A percentile compares a stretch with the other conserved stretches of the same genome.
phyloP scores from a whole-genome alignment of 2,113 vertebrate genomes.

The Fulmarus glacialis region DNA sequence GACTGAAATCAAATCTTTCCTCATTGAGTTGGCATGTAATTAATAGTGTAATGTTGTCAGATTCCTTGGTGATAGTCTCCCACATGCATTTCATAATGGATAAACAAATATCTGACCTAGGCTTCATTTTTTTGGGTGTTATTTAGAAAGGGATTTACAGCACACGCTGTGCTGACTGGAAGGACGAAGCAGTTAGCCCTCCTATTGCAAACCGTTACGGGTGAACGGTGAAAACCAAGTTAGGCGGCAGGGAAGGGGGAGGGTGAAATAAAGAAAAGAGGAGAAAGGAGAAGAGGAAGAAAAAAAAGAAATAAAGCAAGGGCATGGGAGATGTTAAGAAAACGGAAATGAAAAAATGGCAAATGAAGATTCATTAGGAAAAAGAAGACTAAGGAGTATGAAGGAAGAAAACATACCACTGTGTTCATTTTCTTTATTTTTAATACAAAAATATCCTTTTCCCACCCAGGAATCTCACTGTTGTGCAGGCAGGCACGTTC shows the following conservation, averaged over 20 bases:
- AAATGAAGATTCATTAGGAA: neutral
- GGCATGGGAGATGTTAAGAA: neutral
- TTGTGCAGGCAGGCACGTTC: slow-evolving; percentile 46
- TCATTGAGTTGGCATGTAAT: slow-evolving; percentile 1
- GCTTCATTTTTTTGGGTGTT: neutral
- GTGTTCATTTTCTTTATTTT: neutral
- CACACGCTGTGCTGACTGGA: neutral
- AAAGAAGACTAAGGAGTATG: neutral
- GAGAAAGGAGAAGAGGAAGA: neutral
- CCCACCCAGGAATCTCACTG: slow-evolving; percentile 5
- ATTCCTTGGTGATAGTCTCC: slow-evolving; percentile 31
- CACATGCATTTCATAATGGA: neutral
- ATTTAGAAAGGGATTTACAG: neutral
- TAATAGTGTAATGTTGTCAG: neutral
- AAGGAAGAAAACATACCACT: neutral
- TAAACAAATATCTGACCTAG: slow-evolving; percentile 16
- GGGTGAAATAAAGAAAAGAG: neutral
- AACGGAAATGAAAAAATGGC: neutral
- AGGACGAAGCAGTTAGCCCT: neutral
- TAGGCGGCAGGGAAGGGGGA: neutral
- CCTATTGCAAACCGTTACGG: neutral
- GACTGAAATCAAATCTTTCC: slow-evolving; percentile 20
- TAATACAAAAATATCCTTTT: neutral
- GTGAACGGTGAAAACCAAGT: neutral
- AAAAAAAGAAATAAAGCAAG: neutral